phyloP scores from a whole-genome alignment of 2,797 vertebrate genomes.

The Sebastes matsubarae region DNA sequence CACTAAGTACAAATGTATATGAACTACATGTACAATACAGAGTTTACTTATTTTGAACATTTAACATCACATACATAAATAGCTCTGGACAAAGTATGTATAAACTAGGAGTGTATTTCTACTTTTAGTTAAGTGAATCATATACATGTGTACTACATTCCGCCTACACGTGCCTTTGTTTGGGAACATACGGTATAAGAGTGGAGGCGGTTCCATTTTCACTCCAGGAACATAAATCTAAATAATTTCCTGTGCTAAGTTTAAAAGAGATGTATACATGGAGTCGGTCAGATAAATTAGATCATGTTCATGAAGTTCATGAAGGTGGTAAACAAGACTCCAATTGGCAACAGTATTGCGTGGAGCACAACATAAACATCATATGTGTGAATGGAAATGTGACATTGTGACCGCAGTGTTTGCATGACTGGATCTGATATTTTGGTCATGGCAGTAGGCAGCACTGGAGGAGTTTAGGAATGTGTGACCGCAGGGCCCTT shows the following conservation, averaged over 20 bases:
- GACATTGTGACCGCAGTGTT: conserved; percentile 67
- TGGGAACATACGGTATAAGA: conserved; percentile 48
- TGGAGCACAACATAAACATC: conserved; percentile 58
- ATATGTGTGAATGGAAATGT: conserved; percentile 60
- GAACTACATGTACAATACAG: not conserved
- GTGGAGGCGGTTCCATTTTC: conserved; percentile 32
- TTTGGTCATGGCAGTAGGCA: conserved; percentile 80
- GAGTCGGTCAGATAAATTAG: not conserved
- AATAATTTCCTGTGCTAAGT: conserved; percentile 31
- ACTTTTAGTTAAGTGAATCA: conserved; percentile 15
- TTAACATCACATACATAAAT: conserved; percentile 5
- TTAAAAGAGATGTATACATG: conserved; percentile 29
- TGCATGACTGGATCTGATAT: conserved; percentile 78
- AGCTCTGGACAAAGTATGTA: not conserved
- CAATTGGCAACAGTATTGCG: not conserved
- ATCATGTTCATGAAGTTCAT: not conserved
- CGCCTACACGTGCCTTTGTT: conserved; percentile 67
- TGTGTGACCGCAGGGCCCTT: conserved; percentile 80
- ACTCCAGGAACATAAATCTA: conserved; percentile 2
- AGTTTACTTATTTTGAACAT: not conserved
- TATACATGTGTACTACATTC: not conserved
- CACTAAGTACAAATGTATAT: not conserved
- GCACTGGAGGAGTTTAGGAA: conserved; percentile 83
- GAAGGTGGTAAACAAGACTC: not conserved
- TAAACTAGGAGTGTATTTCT: conserved; percentile 17